Percentiles rank a stretch among this genome's conserved stretches.
These are phyloP conservation scores for Fringilla coelebs DNA, from an alignment of 2,797 vertebrate species.

Conservation along the genomic window DNA sequence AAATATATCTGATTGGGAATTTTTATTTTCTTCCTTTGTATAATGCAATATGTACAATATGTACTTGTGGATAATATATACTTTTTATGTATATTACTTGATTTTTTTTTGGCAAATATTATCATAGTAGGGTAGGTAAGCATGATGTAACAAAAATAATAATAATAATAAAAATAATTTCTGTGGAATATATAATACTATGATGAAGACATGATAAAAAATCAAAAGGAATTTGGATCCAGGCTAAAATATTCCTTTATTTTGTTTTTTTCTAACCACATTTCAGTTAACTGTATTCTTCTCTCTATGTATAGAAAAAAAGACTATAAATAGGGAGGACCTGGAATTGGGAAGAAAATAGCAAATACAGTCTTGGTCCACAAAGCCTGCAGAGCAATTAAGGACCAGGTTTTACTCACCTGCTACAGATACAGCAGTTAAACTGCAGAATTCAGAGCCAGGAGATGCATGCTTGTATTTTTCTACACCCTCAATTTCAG, in stretches of 20 bases:
- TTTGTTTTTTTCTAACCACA: neutral
- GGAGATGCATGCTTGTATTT: neutral
- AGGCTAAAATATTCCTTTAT: neutral
- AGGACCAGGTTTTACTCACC: neutral
- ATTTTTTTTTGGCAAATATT: neutral
- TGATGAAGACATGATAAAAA: neutral
- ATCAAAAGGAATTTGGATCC: neutral
- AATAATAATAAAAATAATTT: neutral
- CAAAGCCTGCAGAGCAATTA: neutral
- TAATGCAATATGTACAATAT: neutral
- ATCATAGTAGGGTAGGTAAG: neutral
- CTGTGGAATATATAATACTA: neutral
- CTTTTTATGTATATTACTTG: neutral
- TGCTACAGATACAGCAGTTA: neutral
- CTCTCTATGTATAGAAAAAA: neutral
- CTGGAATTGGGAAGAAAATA: neutral
- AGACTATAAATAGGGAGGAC: neutral
- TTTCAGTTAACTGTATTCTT: neutral
- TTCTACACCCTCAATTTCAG: neutral
- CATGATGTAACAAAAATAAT: neutral
- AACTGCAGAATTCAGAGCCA: neutral
- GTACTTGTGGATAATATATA: neutral
- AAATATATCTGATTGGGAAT: neutral
- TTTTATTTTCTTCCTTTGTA: neutral
- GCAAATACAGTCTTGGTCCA: neutral